Conservation (phyloP, 53 echinoderm and acorn worm genomes). For the Zoroaster sp. region DNA sequence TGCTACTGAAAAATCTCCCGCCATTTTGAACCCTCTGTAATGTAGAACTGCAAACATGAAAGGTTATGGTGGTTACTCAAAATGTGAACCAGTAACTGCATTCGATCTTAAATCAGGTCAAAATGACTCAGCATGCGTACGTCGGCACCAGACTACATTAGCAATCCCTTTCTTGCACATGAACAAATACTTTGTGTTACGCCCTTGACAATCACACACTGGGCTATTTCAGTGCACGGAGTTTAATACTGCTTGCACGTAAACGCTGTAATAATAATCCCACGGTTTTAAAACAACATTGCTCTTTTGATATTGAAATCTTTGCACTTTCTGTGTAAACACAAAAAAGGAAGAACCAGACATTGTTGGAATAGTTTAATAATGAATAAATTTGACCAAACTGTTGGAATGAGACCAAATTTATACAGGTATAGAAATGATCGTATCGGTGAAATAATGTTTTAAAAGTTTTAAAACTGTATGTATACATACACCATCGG, state of each 20-base stretch:
- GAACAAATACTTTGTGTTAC: not conserved
- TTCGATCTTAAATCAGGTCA: no score
- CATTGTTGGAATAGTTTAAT: not conserved
- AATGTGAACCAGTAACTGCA: no score
- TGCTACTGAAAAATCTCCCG: not conserved
- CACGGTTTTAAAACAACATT: constrained; percentile 3
- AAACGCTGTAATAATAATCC: not conserved
- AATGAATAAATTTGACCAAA: no score
- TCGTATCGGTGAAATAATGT: no score
- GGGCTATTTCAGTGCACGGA: not conserved
- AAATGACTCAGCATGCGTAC: no score
- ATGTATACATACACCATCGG: no score
- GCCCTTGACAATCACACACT: not conserved
- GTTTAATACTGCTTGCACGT: not conserved
- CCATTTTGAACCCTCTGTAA: constrained; percentile 43
- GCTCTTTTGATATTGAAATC: not conserved
- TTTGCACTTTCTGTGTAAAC: not conserved
- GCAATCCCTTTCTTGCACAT: not conserved
- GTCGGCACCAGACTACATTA: no score
- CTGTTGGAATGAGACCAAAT: not conserved
- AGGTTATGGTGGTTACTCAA: no score
- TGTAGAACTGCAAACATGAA: no score
- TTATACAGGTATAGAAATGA: no score
- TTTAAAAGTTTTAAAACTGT: no score
- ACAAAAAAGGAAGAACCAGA: not conserved